phyloP scores from a whole-genome alignment of 2,797 vertebrate genomes.

The Prunella strophiata region DNA sequence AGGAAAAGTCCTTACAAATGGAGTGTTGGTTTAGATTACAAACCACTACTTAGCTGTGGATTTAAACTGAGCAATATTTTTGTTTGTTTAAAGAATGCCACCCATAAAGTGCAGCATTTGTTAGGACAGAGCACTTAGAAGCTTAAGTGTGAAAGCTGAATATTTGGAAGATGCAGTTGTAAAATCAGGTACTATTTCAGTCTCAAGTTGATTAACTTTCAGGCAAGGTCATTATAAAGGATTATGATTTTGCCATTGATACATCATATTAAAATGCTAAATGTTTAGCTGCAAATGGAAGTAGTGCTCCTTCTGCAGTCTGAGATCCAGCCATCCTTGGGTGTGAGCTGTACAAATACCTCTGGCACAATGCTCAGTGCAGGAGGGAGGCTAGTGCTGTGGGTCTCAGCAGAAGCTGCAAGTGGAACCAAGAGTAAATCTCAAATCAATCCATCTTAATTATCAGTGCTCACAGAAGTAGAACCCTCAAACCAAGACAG shows the following conservation, averaged over 20 bases:
- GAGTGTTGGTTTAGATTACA: background rate
- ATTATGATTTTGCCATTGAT: background rate
- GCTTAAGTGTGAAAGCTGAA: background rate
- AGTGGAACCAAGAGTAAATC: background rate
- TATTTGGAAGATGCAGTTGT: background rate
- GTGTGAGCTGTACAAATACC: background rate
- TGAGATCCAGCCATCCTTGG: background rate
- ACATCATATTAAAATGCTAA: background rate
- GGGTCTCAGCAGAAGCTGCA: background rate
- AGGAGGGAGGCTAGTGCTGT: background rate
- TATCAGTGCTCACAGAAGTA: background rate
- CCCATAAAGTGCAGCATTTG: background rate
- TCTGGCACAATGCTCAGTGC: background rate
- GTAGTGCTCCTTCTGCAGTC: background rate
- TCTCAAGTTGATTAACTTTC: background rate
- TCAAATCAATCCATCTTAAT: background rate
- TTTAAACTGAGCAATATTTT: background rate
- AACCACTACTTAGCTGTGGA: background rate
- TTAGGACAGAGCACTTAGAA: background rate
- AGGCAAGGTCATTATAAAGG: background rate
- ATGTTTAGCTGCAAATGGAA: background rate
- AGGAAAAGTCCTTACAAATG: background rate
- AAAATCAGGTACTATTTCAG: background rate
- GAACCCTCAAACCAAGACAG: background rate
- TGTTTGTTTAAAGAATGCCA: background rate